A percentile compares a stretch with the other conserved stretches of the same genome.
These are phyloP conservation scores for Camponotus floridanus DNA, from an alignment of 1,140 invertebrate species.

Conservation along the genomic window DNA sequence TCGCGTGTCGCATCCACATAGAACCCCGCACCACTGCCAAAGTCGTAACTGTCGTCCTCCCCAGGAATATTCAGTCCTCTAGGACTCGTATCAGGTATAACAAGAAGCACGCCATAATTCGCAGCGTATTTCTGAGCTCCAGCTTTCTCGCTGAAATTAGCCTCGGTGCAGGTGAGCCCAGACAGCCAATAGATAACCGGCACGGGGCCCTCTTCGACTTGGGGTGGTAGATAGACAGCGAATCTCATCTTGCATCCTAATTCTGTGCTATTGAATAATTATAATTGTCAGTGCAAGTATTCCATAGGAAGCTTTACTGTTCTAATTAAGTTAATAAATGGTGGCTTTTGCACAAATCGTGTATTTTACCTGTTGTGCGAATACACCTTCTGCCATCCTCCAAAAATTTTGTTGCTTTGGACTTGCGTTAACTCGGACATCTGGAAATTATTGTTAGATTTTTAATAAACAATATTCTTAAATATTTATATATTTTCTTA, in stretches of 20 bases:
- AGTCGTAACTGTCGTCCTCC: slow-evolving; percentile 96
- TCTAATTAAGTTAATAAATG: neutral
- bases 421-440: slow-evolving; percentile 87
- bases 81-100: slow-evolving; percentile 98
- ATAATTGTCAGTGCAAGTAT: neutral
- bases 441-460: slow-evolving; percentile 71
- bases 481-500: neutral
- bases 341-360: neutral
- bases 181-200: slow-evolving; percentile 98
- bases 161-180: slow-evolving; percentile 97
- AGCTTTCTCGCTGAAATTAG: slow-evolving; percentile 98
- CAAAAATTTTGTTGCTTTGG: slow-evolving; percentile 92
- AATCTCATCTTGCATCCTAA: slow-evolving; percentile 97
- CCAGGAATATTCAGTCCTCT: slow-evolving; percentile 95
- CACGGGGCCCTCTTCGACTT: slow-evolving; percentile 88
- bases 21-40: slow-evolving; percentile 98
- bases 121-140: slow-evolving; percentile 96
- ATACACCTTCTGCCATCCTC: slow-evolving; percentile 94
- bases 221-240: slow-evolving; percentile 95
- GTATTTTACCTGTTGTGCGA: slow-evolving; percentile 91
- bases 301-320: too few relatives aligned
- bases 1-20: slow-evolving; percentile 97
- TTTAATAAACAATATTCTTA: neutral
- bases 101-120: slow-evolving; percentile 93
- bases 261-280: slow-evolving; percentile 87